Evolutionary conservation across 2,113 vertebrate genomes (phyloP).

Genomic region (Nannobrachium achirus): DNA sequence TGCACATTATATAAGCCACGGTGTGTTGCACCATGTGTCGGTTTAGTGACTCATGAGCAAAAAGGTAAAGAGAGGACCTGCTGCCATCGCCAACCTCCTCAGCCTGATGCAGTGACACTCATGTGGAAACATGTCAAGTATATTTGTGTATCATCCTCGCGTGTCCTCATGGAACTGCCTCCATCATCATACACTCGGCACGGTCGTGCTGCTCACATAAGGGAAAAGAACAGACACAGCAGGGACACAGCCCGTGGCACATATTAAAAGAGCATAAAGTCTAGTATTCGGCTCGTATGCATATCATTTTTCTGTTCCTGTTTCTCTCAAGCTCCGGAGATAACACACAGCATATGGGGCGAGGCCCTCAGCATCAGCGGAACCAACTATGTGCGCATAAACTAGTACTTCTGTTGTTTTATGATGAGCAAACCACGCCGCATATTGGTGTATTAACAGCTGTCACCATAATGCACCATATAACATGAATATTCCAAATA

Average conservation of each 20-base stretch:
- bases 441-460: slow-evolving; percentile 22
- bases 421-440: slow-evolving; percentile 26
- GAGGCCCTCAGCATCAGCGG: slow-evolving; percentile 44
- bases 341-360: slow-evolving; percentile 29
- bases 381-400: slow-evolving; percentile 42
- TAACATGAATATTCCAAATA: background rate
- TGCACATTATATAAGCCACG: slow-evolving; percentile 21
- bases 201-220: slow-evolving; percentile 62
- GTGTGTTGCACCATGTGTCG: background rate
- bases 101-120: slow-evolving; percentile 42
- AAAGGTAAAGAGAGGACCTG: slow-evolving; percentile 32
- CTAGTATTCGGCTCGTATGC: slow-evolving; percentile 53
- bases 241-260: slow-evolving; percentile 67
- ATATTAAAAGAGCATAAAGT: slow-evolving; percentile 58
- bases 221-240: slow-evolving; percentile 56
- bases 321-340: slow-evolving; percentile 51
- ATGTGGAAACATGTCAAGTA: slow-evolving; percentile 66
- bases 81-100: slow-evolving; percentile 25
- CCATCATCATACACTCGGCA: slow-evolving; percentile 69
- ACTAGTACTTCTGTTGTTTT: slow-evolving; percentile 48
- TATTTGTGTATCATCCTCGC: slow-evolving; percentile 32
- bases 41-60: slow-evolving; percentile 3
- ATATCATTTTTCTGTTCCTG: slow-evolving; percentile 57
- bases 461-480: background rate
- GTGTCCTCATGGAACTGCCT: slow-evolving; percentile 58